phyloP scores from a whole-genome alignment of 2,888 invertebrate species.

The Archips crataeganus region DNA sequence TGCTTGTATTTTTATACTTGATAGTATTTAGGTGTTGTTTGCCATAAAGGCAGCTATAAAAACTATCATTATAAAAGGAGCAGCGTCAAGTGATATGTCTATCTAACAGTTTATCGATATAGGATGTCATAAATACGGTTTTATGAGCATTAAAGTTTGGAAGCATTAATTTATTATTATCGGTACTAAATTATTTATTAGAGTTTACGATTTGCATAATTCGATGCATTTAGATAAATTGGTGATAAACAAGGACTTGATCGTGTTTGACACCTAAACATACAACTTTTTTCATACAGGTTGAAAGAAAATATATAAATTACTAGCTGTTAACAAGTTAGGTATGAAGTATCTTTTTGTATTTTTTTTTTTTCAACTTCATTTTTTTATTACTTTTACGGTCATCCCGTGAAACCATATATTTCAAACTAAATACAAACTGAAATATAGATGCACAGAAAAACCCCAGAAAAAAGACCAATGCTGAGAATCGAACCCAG shows the following conservation, averaged over 20 bases:
- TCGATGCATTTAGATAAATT: not conserved
- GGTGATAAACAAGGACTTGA: not conserved
- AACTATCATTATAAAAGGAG: slow-evolving; percentile 23
- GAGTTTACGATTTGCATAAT: slow-evolving; percentile 17
- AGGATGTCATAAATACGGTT: slow-evolving; percentile 18
- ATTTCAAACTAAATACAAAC: too few relatives aligned
- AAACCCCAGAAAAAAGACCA: too few relatives aligned
- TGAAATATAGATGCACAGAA: too few relatives aligned
- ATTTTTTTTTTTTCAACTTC: too few relatives aligned
- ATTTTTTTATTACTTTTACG: too few relatives aligned
- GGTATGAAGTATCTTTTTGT: too few relatives aligned
- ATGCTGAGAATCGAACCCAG: too few relatives aligned
- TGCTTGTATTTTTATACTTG: not conserved
- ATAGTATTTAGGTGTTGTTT: slow-evolving; percentile 9
- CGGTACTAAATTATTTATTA: slow-evolving; percentile 7
- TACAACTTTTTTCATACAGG: not conserved
- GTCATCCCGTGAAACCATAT: too few relatives aligned
- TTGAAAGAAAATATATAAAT: not conserved
- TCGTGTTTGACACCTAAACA: not conserved
- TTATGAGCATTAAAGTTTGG: slow-evolving; percentile 31
- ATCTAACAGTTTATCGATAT: slow-evolving; percentile 30
- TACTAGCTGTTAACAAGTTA: too few relatives aligned
- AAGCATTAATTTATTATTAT: slow-evolving; percentile 19
- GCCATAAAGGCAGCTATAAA: slow-evolving; percentile 25
- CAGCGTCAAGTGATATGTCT: slow-evolving; percentile 34